Conservation (phyloP, 2,888 invertebrate species). For the Drosophila pegasa region DNA sequence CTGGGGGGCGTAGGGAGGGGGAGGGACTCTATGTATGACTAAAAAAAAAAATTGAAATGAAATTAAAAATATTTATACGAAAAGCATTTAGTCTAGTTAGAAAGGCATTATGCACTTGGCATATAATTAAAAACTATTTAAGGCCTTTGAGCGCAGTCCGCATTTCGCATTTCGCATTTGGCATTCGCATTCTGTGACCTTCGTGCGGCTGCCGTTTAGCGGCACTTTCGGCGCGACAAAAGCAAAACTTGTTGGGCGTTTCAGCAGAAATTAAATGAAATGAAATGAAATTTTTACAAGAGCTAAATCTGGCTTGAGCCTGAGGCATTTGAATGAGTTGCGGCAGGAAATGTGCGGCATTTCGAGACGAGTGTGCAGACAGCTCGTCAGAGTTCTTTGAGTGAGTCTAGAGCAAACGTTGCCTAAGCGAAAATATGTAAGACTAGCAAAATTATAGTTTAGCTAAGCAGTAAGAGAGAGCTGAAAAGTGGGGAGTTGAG, state of each 20-base stretch:
- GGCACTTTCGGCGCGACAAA: slow-evolving; percentile 3
- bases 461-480: no score
- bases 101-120: slow-evolving; percentile 19
- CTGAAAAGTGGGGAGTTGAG: no score
- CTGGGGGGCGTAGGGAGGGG: no score
- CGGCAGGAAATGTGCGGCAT: background rate
- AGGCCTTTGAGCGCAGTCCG: slow-evolving; percentile 1
- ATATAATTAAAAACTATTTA: slow-evolving; percentile 33
- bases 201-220: slow-evolving; percentile 1
- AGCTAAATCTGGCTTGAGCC: background rate
- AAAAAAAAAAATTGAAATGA: background rate
- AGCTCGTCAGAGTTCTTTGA: slow-evolving; percentile 1
- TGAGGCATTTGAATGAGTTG: background rate
- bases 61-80: slow-evolving; percentile 4
- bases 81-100: slow-evolving; percentile 18
- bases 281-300: background rate
- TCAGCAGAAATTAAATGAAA: no score
- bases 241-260: slow-evolving; percentile 4
- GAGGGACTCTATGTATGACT: no score
- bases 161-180: background rate
- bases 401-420: background rate
- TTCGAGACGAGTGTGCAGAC: no score
- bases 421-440: background rate
- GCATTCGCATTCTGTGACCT: slow-evolving; percentile 11
- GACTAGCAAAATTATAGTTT: no score